Percentiles rank a stretch among this genome's conserved stretches.
Conservation (phyloP, 2,797 vertebrate species). For the Galaxias olidus region DNA sequence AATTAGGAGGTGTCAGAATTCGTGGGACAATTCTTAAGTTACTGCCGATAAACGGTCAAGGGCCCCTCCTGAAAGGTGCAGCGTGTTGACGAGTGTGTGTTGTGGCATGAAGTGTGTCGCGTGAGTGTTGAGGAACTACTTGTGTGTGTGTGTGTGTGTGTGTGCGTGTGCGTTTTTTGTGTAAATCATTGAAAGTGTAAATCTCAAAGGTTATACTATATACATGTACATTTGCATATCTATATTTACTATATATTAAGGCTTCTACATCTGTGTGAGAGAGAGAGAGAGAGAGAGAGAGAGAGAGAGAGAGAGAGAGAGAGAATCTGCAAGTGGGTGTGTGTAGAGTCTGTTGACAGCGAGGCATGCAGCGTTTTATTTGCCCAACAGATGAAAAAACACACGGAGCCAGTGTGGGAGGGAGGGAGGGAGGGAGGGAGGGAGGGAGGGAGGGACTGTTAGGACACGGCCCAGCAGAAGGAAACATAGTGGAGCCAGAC, state of each 20-base stretch:
- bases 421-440: neutral
- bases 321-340: constrained; percentile 62
- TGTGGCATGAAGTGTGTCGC: neutral
- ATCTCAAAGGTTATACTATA: constrained; percentile 43
- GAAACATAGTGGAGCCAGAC: too few species aligned
- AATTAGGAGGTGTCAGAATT: constrained; percentile 80
- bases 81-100: constrained; percentile 29
- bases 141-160: constrained; percentile 46
- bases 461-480: too few species aligned
- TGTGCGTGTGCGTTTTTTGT: constrained; percentile 34
- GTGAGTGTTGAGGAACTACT: neutral
- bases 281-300: neutral
- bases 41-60: constrained; percentile 74
- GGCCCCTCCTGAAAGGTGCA: constrained; percentile 67
- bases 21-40: constrained; percentile 78
- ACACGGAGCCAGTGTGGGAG: neutral
- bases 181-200: constrained; percentile 51
- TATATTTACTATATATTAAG: constrained; percentile 44
- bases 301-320: neutral
- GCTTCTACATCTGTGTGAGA: constrained; percentile 31
- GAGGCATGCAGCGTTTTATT: constrained; percentile 74
- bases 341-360: constrained; percentile 72
- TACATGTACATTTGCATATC: constrained; percentile 46
- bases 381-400: constrained; percentile 67
- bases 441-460: neutral